Conservation (phyloP, 2,888 invertebrate species). For the Timema cristinae region DNA sequence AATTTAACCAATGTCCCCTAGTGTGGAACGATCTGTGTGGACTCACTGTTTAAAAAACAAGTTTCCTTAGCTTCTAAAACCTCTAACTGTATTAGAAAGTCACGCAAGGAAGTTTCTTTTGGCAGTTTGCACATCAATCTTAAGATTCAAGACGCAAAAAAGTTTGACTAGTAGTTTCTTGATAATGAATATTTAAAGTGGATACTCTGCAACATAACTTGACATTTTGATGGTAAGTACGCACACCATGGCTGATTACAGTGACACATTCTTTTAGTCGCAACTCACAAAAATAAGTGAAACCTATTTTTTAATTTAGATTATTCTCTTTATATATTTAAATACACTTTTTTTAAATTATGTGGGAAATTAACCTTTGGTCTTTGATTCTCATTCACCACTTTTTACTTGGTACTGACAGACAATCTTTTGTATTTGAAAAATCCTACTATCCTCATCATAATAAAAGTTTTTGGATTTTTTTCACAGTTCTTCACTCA, state of each 20-base stretch:
- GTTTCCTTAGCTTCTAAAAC: neutral
- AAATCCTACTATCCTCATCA: neutral
- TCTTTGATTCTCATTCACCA: neutral
- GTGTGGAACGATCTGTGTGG: neutral
- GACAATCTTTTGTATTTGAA: slow-evolving; percentile 4
- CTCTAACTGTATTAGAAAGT: slow-evolving; percentile 11
- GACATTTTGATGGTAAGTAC: neutral
- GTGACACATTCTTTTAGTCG: too few species aligned
- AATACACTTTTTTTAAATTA: slow-evolving; percentile 11
- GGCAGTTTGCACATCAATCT: neutral
- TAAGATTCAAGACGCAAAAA: neutral
- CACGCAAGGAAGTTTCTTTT: neutral
- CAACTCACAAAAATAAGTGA: neutral
- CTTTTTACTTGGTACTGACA: neutral
- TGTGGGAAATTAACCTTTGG: neutral
- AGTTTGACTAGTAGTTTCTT: slow-evolving; percentile 2
- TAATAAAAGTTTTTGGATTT: neutral
- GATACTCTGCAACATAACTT: too few species aligned
- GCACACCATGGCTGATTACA: slow-evolving; percentile 4
- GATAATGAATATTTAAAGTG: neutral
- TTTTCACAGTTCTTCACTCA: neutral
- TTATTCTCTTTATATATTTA: neutral
- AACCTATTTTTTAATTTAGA: neutral
- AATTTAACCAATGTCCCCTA: neutral
- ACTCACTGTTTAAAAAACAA: neutral